Evolutionary conservation across 2,797 vertebrate genomes (phyloP), one percentile per base, ranked within the genome.

Genomic region (Champsocephalus gunnari): DNA sequence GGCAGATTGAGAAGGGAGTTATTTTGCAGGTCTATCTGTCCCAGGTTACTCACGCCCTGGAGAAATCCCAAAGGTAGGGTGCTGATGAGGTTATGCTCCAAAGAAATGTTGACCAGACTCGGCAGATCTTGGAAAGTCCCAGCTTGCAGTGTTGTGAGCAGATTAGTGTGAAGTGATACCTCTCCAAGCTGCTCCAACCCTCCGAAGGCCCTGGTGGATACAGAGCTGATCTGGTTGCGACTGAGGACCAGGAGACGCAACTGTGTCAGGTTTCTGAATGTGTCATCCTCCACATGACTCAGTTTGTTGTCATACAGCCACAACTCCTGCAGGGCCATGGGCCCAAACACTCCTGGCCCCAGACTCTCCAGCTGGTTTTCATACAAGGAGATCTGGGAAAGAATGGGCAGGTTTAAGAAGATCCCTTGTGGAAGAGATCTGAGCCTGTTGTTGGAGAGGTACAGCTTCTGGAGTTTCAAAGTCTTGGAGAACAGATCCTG

Each of bases 251-350:
- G 89, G 16, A 98, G 93, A 17, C 86, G 94, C 81, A 98, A 59
- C 48, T 94, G 87, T 19, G 90, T 96, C 79, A 99, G 94, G 87
- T 96, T 97, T 80, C 80, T 90, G 79, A 99, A 99, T 41, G 95
- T 86, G 0, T 94, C 86, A 0, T 95, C 88, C 0, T 95, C 94
- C 19, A 99, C 69, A 19, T 49, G 83, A 44, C 92, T 93, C 72
- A 99, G 89, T 67, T 93, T 95, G 38, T 99, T 99, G 67, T 98
- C 96, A 0, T 98, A 97, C 3, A 99, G 92, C 97, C 97, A 98
- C 21, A 99, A 92, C 66, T 99, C 94, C 6, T 83, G 69, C 59
- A 99, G 82, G 4, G 87, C 87, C 95, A 92, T 95, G 38, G 95
- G 94, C 45, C 97, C 97, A 0, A 99, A 99, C 55, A 95, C 84